Conservation (phyloP, 2,113 vertebrate genomes). For the Cebidichthys violaceus region DNA sequence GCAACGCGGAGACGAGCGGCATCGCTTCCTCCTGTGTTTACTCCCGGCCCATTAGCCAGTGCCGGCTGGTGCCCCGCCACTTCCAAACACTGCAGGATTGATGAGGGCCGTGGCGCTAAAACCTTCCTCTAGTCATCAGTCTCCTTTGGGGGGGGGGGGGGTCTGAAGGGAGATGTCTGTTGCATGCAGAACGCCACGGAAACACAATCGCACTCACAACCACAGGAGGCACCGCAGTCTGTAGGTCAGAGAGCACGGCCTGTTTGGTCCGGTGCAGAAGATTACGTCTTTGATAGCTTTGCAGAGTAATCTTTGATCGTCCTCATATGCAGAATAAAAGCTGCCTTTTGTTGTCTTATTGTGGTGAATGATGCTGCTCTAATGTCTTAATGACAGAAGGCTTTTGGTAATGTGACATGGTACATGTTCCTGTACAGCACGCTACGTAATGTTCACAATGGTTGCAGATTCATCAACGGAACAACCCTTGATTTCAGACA, state of each 20-base stretch:
- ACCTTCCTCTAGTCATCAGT: constrained; percentile 77
- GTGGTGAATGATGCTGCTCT: background rate
- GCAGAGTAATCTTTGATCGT: background rate
- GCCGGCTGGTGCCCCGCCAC: constrained; percentile 68
- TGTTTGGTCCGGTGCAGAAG: background rate
- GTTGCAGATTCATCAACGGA: background rate
- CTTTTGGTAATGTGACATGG: background rate
- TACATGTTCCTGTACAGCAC: background rate
- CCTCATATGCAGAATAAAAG: background rate
- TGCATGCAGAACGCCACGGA: constrained; percentile 15
- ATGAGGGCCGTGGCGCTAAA: constrained; percentile 81
- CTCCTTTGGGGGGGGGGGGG: constrained; percentile 51
- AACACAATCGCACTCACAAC: constrained; percentile 26
- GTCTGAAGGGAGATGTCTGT: constrained; percentile 60
- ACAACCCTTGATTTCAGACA: background rate
- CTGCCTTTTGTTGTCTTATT: background rate
- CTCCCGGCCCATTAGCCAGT: constrained; percentile 74
- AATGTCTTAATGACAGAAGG: background rate
- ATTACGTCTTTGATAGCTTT: background rate
- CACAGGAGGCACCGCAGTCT: constrained; percentile 5
- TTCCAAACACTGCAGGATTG: constrained; percentile 84
- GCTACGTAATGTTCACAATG: background rate
- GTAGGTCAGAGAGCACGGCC: background rate
- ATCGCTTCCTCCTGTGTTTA: constrained; percentile 76
- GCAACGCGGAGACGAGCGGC: constrained; percentile 44